phyloP scores from a whole-genome alignment of 2,113 vertebrate genomes.

The Poeciliopsis turrubarensis region DNA sequence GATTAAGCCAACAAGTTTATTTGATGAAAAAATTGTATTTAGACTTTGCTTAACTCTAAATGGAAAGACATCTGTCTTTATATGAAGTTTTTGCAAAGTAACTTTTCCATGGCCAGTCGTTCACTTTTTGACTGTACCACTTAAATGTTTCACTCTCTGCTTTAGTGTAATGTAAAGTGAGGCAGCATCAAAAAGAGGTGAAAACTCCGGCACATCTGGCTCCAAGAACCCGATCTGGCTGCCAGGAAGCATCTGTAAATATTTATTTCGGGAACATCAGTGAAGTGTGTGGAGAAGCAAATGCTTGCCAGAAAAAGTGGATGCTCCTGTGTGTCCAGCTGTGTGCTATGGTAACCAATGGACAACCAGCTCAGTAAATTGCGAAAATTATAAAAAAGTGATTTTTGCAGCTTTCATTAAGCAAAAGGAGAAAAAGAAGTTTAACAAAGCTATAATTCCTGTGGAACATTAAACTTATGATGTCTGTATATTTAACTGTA shows the following conservation, averaged over 20 bases:
- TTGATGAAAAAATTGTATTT: conserved; percentile 32
- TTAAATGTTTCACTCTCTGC: conserved; percentile 46
- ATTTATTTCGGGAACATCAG: conserved; percentile 75
- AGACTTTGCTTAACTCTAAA: conserved; percentile 31
- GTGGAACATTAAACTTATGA: conserved; percentile 1
- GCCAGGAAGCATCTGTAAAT: conserved; percentile 75
- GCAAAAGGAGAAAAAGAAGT: conserved; percentile 36
- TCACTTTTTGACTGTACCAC: conserved; percentile 28
- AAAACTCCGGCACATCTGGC: conserved; percentile 71
- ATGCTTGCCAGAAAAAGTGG: conserved; percentile 63
- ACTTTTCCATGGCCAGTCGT: conserved; percentile 37
- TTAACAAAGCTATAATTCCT: conserved; percentile 1
- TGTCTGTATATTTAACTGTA: background rate
- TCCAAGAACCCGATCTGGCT: conserved; percentile 68
- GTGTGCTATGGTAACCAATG: conserved; percentile 41
- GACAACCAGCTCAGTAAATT: conserved; percentile 48
- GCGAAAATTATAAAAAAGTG: conserved; percentile 50
- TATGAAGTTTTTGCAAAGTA: conserved; percentile 14
- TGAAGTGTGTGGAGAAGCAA: conserved; percentile 70
- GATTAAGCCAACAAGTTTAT: conserved; percentile 48
- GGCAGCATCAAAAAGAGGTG: conserved; percentile 72
- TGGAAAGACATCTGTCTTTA: conserved; percentile 20
- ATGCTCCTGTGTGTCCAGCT: conserved; percentile 61
- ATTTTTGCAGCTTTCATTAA: conserved; percentile 54
- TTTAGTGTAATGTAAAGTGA: conserved; percentile 73